Evolutionary conservation across 2,888 invertebrate genomes (phyloP).

Genomic region (Bembecia ichneumoniformis): DNA sequence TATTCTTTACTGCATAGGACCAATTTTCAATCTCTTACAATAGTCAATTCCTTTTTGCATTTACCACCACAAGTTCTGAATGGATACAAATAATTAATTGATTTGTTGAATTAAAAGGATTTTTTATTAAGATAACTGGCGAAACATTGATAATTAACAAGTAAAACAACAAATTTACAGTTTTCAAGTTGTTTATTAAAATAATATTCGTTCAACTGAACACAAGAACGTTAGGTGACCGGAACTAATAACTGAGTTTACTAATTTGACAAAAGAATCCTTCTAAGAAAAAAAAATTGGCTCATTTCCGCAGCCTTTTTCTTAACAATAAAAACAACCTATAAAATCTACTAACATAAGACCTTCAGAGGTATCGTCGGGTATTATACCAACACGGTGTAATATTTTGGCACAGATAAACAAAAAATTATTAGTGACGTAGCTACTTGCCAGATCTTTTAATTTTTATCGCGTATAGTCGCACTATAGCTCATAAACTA

Average conservation of each 20-base stretch:
- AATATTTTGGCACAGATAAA: slow-evolving; percentile 61
- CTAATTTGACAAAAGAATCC: slow-evolving; percentile 56
- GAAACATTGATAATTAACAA: slow-evolving; percentile 9
- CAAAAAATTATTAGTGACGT: slow-evolving; percentile 28
- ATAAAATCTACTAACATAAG: slow-evolving; percentile 70
- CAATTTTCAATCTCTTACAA: too few relatives aligned
- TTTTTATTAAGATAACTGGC: too few relatives aligned
- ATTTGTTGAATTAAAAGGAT: too few relatives aligned
- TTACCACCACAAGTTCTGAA: too few relatives aligned
- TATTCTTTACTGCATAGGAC: too few relatives aligned
- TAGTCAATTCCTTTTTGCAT: too few relatives aligned
- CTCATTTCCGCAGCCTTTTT: slow-evolving; percentile 35
- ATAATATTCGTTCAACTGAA: slow-evolving; percentile 72
- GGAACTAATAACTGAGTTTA: slow-evolving; percentile 66
- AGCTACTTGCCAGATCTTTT: too few relatives aligned
- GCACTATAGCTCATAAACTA: too few relatives aligned
- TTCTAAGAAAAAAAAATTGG: slow-evolving; percentile 47
- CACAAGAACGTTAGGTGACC: slow-evolving; percentile 59
- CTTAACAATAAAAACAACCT: slow-evolving; percentile 72
- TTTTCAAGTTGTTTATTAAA: slow-evolving; percentile 71
- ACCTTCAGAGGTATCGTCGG: slow-evolving; percentile 40
- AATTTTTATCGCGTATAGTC: too few relatives aligned
- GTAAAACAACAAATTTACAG: slow-evolving; percentile 40
- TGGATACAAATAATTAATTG: too few relatives aligned
- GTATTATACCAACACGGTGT: slow-evolving; percentile 25